Percentiles rank a stretch among this genome's conserved stretches.
phyloP scores from a whole-genome alignment of 2,888 invertebrate species.

The Nephrotoma appendiculata region DNA sequence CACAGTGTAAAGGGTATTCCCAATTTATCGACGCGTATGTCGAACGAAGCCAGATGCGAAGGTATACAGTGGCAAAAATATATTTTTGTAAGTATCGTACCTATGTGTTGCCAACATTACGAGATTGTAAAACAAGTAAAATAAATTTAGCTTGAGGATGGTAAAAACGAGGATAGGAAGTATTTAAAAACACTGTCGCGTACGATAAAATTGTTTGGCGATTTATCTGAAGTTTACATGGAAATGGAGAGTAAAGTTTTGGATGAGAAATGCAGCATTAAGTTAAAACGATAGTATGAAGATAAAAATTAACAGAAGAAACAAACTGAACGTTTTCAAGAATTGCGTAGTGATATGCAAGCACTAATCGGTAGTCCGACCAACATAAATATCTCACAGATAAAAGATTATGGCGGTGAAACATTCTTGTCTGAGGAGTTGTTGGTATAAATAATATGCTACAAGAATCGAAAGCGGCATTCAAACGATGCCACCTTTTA shows the following conservation, averaged over 20 bases:
- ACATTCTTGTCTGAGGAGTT: slow-evolving; percentile 92
- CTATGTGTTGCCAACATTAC: slow-evolving; percentile 77
- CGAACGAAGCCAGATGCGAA: slow-evolving; percentile 87
- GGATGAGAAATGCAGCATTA: slow-evolving; percentile 53
- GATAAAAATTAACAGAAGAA: slow-evolving; percentile 91
- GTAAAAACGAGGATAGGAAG: slow-evolving; percentile 65
- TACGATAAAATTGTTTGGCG: slow-evolving; percentile 58
- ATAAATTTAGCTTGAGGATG: slow-evolving; percentile 69
- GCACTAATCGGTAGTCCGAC: slow-evolving; percentile 82
- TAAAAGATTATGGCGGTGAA: slow-evolving; percentile 94
- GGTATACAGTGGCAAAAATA: slow-evolving; percentile 68
- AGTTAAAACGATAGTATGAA: slow-evolving; percentile 77
- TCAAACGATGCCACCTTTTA: slow-evolving; percentile 74
- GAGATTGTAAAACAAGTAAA: slow-evolving; percentile 75
- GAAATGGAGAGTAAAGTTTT: too few species aligned
- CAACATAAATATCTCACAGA: slow-evolving; percentile 85
- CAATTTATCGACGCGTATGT: slow-evolving; percentile 95
- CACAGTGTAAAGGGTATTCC: slow-evolving; percentile 92
- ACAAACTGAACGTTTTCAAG: slow-evolving; percentile 81
- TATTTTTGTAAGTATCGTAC: slow-evolving; percentile 73
- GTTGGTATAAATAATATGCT: slow-evolving; percentile 63
- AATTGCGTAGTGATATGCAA: slow-evolving; percentile 82
- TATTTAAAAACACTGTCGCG: slow-evolving; percentile 79
- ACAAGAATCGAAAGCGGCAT: slow-evolving; percentile 79
- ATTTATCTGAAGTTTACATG: slow-evolving; percentile 54